Evolutionary conservation across 2,113 vertebrate species (phyloP).

Genomic region (Pteropus alecto): DNA sequence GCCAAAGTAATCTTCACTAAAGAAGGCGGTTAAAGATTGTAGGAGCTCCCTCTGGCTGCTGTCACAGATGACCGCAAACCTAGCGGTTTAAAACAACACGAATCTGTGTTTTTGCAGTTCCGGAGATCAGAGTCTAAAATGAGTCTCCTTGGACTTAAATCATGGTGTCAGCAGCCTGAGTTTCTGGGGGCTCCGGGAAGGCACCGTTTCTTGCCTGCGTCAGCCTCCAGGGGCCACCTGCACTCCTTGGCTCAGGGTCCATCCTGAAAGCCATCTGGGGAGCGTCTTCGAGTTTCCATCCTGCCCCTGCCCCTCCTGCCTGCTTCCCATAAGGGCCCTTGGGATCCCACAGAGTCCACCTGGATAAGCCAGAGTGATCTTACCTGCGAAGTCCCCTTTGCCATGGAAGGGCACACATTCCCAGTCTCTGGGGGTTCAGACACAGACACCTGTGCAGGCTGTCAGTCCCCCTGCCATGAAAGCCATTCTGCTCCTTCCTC

Average conservation of each 20-base stretch:
- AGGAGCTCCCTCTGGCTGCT: background rate
- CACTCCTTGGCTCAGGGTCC: background rate
- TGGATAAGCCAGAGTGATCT: background rate
- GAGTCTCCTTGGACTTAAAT: background rate
- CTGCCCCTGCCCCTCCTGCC: background rate
- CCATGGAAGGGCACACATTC: background rate
- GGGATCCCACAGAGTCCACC: background rate
- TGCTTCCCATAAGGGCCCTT: background rate
- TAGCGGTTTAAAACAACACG: background rate
- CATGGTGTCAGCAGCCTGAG: too few relatives aligned
- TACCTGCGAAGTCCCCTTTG: background rate
- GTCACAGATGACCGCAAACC: background rate
- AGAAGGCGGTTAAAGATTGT: background rate
- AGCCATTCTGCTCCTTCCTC: too few relatives aligned
- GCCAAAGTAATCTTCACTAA: background rate
- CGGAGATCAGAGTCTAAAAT: background rate
- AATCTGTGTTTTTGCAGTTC: background rate
- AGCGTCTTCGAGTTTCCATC: background rate
- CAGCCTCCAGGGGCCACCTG: background rate
- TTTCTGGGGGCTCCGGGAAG: background rate
- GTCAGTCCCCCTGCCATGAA: background rate
- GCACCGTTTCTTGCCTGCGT: background rate
- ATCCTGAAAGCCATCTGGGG: rapidly evolving
- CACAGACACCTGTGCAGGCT: rapidly evolving
- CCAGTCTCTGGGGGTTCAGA: background rate